These are phyloP conservation scores for Chiloscyllium plagiosum DNA, from an alignment of 2,113 vertebrate genomes.

Conservation along the genomic window DNA sequence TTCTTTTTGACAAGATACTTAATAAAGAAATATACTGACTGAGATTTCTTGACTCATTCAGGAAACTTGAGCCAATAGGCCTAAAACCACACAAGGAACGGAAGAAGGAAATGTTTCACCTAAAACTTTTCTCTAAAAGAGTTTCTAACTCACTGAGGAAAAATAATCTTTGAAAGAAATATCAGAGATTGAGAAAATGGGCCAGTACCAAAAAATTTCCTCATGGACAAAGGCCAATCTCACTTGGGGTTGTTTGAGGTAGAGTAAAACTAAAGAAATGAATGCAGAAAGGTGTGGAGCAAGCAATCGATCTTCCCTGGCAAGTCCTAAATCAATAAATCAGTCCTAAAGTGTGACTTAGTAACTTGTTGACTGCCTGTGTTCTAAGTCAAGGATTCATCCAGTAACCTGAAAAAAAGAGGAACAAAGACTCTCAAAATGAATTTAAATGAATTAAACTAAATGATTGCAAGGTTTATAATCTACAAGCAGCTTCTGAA, in stretches of 20 bases:
- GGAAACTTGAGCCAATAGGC: neutral
- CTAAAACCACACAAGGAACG: neutral
- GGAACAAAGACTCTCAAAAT: neutral
- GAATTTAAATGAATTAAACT: neutral
- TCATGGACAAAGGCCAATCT: neutral
- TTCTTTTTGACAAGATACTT: neutral
- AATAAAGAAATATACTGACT: neutral
- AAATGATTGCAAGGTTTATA: neutral
- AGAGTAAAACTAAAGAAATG: neutral
- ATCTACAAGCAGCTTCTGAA: neutral
- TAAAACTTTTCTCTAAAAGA: neutral
- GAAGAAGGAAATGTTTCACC: neutral
- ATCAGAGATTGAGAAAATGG: neutral
- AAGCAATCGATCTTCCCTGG: neutral
- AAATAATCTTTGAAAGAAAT: neutral
- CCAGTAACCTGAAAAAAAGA: neutral
- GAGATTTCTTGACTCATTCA: neutral
- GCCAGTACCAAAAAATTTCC: neutral
- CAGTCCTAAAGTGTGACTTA: neutral
- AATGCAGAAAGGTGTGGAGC: neutral
- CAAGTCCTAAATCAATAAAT: neutral
- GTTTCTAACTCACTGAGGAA: neutral
- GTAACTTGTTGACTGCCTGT: neutral
- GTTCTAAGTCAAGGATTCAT: neutral
- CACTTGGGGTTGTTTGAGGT: neutral